These are phyloP conservation scores for Eupithecia dodoneata DNA, from an alignment of 2,888 invertebrate genomes.

Conservation along the genomic window DNA sequence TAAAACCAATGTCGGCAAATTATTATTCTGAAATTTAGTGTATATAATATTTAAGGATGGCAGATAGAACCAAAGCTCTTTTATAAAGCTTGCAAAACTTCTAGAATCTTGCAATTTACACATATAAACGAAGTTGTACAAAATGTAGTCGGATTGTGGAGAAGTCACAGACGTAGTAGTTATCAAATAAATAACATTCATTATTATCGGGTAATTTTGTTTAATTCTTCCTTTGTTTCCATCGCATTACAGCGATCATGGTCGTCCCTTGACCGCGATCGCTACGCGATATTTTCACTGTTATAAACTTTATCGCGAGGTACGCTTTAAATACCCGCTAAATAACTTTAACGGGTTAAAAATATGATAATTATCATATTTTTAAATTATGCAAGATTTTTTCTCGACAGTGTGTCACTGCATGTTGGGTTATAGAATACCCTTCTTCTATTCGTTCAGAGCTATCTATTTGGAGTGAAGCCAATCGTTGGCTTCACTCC, in stretches of 20 bases:
- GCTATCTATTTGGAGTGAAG: constrained; percentile 64
- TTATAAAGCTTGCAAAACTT: neutral
- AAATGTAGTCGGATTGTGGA: neutral
- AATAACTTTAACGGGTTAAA: too few relatives aligned
- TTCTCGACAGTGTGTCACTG: constrained; percentile 30
- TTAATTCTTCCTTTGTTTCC: too few relatives aligned
- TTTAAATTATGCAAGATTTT: neutral
- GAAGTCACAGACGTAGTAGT: neutral
- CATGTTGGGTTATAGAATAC: constrained; percentile 47
- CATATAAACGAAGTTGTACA: neutral
- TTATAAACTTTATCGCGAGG: too few relatives aligned
- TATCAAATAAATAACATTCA: neutral
- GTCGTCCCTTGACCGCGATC: too few relatives aligned
- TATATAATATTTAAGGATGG: too few relatives aligned
- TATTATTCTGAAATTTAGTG: neutral
- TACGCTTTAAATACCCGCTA: too few relatives aligned
- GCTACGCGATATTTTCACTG: too few relatives aligned
- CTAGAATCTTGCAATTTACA: neutral
- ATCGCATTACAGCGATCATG: too few relatives aligned
- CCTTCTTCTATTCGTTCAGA: constrained; percentile 49
- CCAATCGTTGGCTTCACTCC: constrained; percentile 52
- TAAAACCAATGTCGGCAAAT: neutral
- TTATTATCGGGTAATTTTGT: neutral
- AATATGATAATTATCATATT: too few relatives aligned
- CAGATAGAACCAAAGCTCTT: too few relatives aligned